Base-by-base conservation (phyloP, 2,113 vertebrate genomes). In the Phoenicopterus ruber region DNA sequence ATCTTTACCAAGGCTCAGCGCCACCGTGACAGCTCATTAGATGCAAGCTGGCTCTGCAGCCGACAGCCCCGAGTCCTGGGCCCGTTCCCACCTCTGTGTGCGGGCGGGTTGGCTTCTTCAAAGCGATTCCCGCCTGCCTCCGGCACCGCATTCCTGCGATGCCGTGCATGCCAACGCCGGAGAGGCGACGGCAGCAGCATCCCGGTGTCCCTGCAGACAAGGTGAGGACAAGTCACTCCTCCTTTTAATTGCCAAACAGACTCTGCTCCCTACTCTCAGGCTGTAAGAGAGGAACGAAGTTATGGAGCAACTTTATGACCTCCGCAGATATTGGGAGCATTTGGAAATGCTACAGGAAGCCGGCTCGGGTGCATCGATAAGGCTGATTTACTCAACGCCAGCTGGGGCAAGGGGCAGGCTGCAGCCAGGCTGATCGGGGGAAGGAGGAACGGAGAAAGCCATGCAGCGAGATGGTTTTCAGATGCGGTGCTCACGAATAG, bases 401-500 rank as follows among this genome's bases (percentile, higher is more conserved):
- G 34, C 38, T n/a, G 38, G 4, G 49, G 18, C 34, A 80, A n/a
- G 40, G 55, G 77, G 32, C 47, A 40, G 67, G 31, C 49, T 54
- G 63, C 86, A 73, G 73, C 67, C 71, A 83, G 84, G 71, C 69
- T 3, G 12, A 18, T 3, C 8, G 5, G 8, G 55, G 13, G 21
- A 77, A 18, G 40, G 46, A 44, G 16, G 34, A 13, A n/a, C 3
- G 49, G 63, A 86, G 21, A 40, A 18, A 46, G n/a, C 36, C 22
- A 16, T 2, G 3, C 19, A 32, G 58, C 0, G 5, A 73, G 44
- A 6, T 6, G n/a, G 34, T 42, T 65, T 69, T 54, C 36, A 25
- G n/a, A 24, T 1, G 3, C 2, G 3, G 28, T 32, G 31, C 40
- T 70, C 16, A 16, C 36, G 26, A 61, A 40, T 0, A 6, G 17